Evolutionary conservation across 2,113 vertebrate genomes (phyloP).

Genomic region (Zeus faber): DNA sequence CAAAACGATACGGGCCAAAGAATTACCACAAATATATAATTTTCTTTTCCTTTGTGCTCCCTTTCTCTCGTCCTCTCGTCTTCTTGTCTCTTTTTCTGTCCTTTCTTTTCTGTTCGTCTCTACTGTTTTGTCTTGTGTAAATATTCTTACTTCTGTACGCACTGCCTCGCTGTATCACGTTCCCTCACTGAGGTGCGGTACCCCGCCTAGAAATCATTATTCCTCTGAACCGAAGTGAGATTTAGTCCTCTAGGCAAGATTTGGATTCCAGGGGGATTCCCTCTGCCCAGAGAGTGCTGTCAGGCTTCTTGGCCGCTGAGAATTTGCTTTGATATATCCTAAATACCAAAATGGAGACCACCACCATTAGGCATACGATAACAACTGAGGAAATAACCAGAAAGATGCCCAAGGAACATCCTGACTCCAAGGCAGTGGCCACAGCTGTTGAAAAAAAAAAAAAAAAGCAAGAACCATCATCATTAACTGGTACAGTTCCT

Average conservation of each 20-base stretch:
- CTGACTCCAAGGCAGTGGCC: neutral
- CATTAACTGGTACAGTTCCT: no score
- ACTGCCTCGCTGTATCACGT: neutral
- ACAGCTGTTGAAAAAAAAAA: conserved; percentile 20
- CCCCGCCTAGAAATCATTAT: no score
- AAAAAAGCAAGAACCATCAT: neutral
- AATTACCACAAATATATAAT: no score
- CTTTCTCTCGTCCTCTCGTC: neutral
- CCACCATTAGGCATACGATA: conserved; percentile 29
- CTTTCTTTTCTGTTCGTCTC: neutral
- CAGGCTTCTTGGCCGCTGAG: conserved; percentile 27
- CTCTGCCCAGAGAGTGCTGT: conserved; percentile 57
- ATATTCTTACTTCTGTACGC: neutral
- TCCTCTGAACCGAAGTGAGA: no score
- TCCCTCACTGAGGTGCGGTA: no score
- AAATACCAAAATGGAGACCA: conserved; percentile 37
- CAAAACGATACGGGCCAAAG: no score
- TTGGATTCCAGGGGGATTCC: conserved; percentile 27
- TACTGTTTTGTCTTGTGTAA: neutral
- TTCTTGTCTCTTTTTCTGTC: neutral
- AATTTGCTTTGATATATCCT: conserved; percentile 5
- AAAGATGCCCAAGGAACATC: neutral
- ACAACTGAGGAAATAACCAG: conserved; percentile 22
- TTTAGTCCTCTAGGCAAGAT: conserved; percentile 1
- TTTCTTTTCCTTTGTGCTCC: neutral